Base-by-base conservation (phyloP, 1,140 invertebrate genomes). In the Bombus pascuorum region DNA sequence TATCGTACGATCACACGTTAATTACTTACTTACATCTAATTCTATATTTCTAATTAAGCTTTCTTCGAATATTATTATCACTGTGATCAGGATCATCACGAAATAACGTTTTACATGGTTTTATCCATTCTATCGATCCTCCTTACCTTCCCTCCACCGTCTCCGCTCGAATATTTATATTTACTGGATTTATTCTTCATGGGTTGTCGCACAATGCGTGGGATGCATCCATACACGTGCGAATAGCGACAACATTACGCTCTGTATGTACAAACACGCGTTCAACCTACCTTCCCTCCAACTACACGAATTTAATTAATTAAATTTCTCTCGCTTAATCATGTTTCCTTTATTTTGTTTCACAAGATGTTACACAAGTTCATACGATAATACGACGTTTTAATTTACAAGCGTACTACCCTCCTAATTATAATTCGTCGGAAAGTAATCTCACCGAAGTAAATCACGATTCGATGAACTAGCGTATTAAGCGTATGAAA, bases 231-330 rank as follows among this genome's bases (percentile, higher is more conserved):
- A 5, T 32, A 53, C 25, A 77, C 18, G 44, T 3, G 73, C 34
- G 15, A 34, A 32, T 28, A 28, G 13, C 22, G 62, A n/a, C 10
- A 22, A 37, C 34, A 2, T 82, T 74, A 81, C 18, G 39, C 59
- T 62, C 28, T n/a, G 25, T 10, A 10, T 28, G 8, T 44, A 10
- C 2, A 3, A 32, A 37, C 32, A 74, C 9, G 12, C 42, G 1
- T 59, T n/a, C 13, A 18, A 34, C 32, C 47, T 37, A 12, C 32
- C 2, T 57, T n/a, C 22, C 34, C 0, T 59, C 18, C 37, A 34
- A 71, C 44, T 13, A 42, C 34, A 59, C 34, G 37, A 78, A 70
- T n/a, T 71, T 71, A 78, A 78, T 83, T 83, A 83, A 83, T 83
- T 83, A 71, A 71, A 83, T 53, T 53, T 22, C 18, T 53, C 6